Evolutionary conservation across 2,797 vertebrate genomes (phyloP).

Genomic region (Bovichtus diacanthus): DNA sequence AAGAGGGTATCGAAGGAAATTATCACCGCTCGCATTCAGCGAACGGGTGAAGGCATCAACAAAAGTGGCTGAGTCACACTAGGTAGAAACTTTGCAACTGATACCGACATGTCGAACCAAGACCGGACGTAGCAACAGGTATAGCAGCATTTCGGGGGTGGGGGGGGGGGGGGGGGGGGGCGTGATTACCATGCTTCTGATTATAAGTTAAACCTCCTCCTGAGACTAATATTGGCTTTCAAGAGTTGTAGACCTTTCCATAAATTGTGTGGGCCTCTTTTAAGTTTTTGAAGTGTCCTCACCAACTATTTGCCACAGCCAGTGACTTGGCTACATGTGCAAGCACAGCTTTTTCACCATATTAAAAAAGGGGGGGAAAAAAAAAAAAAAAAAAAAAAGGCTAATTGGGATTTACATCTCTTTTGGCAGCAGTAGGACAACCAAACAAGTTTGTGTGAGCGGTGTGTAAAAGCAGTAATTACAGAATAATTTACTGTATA

Average conservation of each 20-base stretch:
- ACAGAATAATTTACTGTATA: constrained; percentile 57
- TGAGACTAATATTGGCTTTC: constrained; percentile 79
- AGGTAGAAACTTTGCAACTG: not conserved
- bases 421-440: constrained; percentile 39
- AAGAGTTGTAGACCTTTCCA: constrained; percentile 63
- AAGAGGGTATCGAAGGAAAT: constrained; percentile 88
- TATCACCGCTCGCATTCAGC: constrained; percentile 84
- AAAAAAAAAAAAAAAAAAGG: constrained; percentile 14
- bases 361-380: constrained; percentile 42
- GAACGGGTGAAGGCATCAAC: constrained; percentile 90
- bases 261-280: constrained; percentile 62
- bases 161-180: constrained; percentile 29
- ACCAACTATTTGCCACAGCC: constrained; percentile 43
- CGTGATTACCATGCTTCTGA: constrained; percentile 69
- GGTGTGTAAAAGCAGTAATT: constrained; percentile 53
- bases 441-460: constrained; percentile 37
- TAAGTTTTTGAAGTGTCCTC: constrained; percentile 63
- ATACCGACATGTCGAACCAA: constrained; percentile 40
- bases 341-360: constrained; percentile 63
- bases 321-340: constrained; percentile 39
- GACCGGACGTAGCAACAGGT: constrained; percentile 65
- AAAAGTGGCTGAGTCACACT: constrained; percentile 89
- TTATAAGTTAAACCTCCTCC: constrained; percentile 69
- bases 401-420: constrained; percentile 28
- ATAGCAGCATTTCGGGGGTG: constrained; percentile 72